Evolutionary conservation across 2,797 vertebrate genomes (phyloP).

Genomic region (Premnoplex brunnescens): DNA sequence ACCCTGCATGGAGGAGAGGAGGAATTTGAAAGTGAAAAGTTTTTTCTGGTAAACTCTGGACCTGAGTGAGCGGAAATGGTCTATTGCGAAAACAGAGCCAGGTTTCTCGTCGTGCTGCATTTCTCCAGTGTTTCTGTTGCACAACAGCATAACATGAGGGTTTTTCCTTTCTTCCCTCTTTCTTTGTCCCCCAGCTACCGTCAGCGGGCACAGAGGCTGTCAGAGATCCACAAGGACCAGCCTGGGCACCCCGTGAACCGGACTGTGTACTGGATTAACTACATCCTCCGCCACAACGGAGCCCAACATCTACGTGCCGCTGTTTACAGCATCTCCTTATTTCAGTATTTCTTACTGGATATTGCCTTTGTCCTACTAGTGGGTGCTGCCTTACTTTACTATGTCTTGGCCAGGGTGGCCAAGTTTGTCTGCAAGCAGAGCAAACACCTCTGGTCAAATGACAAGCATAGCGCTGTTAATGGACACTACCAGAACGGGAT

Average conservation of each 20-base stretch:
- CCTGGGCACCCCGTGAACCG: conserved; percentile 92
- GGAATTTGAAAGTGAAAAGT: background rate
- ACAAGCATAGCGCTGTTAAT: conserved; percentile 78
- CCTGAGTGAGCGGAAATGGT: accelerated
- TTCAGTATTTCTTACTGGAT: conserved; percentile 96
- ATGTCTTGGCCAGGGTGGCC: conserved; percentile 76
- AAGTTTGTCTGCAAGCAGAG: conserved; percentile 78
- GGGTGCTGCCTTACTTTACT: conserved; percentile 75
- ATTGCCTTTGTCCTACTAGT: conserved; percentile 79
- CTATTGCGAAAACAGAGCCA: accelerated
- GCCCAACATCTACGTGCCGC: conserved; percentile 91
- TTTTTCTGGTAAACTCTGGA: background rate
- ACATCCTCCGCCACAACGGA: conserved; percentile 91
- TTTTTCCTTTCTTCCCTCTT: background rate
- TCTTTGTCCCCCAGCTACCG: conserved; percentile 82
- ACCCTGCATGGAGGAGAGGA: background rate
- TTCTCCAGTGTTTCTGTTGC: background rate
- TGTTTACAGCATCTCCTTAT: conserved; percentile 87
- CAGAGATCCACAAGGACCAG: conserved; percentile 96
- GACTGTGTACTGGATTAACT: conserved; percentile 95
- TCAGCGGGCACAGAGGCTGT: conserved; percentile 86
- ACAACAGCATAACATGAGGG: background rate
- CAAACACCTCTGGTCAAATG: conserved; percentile 70
- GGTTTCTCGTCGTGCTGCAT: background rate
- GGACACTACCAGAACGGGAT: conserved; percentile 94